Evolutionary conservation across 2,888 invertebrate genomes (phyloP).

Genomic region (Xanthorhoe designata): DNA sequence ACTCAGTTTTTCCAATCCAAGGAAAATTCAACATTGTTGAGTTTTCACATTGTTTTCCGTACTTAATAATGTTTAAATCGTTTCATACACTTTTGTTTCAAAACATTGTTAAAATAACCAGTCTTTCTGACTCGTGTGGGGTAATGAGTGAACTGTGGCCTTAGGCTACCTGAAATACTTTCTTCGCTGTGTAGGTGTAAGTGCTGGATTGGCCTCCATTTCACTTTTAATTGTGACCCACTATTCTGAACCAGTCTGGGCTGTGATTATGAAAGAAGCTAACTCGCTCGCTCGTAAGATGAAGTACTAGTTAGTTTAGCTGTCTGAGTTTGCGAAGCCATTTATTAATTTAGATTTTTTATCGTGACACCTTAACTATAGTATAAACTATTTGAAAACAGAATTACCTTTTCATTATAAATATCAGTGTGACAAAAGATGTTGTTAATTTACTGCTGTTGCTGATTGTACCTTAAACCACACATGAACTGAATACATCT

Average conservation of each 20-base stretch:
- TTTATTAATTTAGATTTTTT: too few species aligned
- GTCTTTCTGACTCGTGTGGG: neutral
- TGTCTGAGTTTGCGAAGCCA: neutral
- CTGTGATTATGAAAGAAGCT: slow-evolving; percentile 30
- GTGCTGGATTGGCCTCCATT: slow-evolving; percentile 40
- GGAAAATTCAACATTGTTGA: too few species aligned
- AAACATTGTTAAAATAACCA: too few species aligned
- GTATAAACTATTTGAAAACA: too few species aligned
- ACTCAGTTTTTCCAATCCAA: too few species aligned
- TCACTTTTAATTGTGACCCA: slow-evolving; percentile 39
- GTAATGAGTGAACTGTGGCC: neutral
- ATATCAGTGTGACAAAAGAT: too few species aligned
- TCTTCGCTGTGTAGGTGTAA: slow-evolving; percentile 47
- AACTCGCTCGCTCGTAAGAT: neutral
- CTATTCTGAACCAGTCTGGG: slow-evolving; percentile 26
- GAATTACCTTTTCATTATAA: too few species aligned
- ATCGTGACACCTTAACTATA: too few species aligned
- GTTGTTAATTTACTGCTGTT: neutral
- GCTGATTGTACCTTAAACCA: neutral
- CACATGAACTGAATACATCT: neutral
- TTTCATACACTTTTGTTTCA: neutral
- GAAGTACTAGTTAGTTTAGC: neutral
- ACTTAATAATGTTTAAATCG: neutral
- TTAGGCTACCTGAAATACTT: slow-evolving; percentile 50
- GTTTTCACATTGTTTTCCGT: neutral